A percentile compares a stretch with the other conserved stretches of the same genome.
phyloP scores from a whole-genome alignment of 2,113 vertebrate species.

The Lagenorhynchus albirostris region DNA sequence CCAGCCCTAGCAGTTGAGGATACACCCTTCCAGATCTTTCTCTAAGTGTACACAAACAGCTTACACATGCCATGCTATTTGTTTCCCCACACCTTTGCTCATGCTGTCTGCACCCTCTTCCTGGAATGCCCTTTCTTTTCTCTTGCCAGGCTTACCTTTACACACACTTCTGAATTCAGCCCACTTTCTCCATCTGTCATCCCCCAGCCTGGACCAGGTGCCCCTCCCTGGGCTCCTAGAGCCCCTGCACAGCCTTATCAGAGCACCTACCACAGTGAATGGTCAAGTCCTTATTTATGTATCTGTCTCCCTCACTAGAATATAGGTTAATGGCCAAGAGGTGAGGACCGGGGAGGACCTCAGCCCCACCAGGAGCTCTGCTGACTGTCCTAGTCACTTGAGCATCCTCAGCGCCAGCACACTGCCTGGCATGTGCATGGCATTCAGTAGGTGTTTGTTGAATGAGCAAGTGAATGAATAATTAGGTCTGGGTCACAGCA shows the following conservation, averaged over 20 bases:
- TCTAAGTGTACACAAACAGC: background rate
- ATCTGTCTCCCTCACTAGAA: background rate
- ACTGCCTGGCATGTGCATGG: background rate
- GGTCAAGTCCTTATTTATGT: background rate
- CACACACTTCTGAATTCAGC: background rate
- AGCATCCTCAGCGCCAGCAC: background rate
- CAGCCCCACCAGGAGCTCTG: background rate
- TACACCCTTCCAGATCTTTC: background rate
- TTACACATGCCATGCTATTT: background rate
- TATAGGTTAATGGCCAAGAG: background rate
- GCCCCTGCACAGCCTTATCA: background rate
- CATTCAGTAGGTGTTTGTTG: background rate
- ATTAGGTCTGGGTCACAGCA: background rate
- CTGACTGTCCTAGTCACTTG: rapidly evolving
- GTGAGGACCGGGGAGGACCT: background rate
- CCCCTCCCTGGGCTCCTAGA: background rate
- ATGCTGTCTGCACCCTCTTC: background rate
- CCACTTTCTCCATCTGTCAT: background rate
- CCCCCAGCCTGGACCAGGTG: too few relatives aligned
- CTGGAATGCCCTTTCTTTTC: background rate
- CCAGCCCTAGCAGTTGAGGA: background rate
- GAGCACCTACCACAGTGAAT: background rate
- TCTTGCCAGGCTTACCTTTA: background rate
- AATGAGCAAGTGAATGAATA: background rate
- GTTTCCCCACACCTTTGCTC: background rate